A percentile compares a stretch with the other conserved stretches of the same genome.
Evolutionary conservation across 92 coral and sea anemone species (phyloP).

Genomic region (Isaurus tuberculatus): DNA sequence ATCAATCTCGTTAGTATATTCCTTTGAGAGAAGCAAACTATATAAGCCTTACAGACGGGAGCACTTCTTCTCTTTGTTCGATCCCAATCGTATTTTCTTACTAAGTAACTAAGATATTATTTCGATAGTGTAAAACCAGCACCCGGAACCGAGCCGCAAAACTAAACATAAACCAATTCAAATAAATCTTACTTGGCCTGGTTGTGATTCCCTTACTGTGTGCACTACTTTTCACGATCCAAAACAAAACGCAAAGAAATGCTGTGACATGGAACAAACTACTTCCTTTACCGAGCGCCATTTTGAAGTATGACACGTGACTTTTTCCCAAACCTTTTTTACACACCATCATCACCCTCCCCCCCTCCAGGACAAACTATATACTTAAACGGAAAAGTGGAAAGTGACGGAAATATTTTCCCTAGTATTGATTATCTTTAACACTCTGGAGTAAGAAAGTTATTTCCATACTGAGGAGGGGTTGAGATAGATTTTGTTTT

Average conservation of each 20-base stretch:
- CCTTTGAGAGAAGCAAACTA: background rate
- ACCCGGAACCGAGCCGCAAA: background rate
- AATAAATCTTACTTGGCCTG: background rate
- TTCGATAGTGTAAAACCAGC: background rate
- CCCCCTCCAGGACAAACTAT: too few relatives aligned
- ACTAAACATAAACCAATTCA: background rate
- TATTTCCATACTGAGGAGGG: too few relatives aligned
- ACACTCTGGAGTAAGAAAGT: too few relatives aligned
- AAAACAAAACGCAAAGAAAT: background rate
- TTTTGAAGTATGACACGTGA: constrained; percentile 17
- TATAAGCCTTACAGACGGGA: background rate
- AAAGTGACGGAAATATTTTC: too few relatives aligned
- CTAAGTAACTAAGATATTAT: too few relatives aligned
- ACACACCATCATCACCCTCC: too few relatives aligned
- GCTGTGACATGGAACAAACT: constrained; percentile 9
- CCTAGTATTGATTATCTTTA: too few relatives aligned
- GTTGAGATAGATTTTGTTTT: too few relatives aligned
- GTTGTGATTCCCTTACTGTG: background rate
- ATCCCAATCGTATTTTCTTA: too few relatives aligned
- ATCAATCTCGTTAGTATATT: too few relatives aligned
- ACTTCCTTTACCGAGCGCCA: background rate
- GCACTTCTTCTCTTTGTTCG: background rate
- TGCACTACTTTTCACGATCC: background rate
- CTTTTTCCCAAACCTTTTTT: background rate
- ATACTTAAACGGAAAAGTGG: too few relatives aligned